Evolutionary conservation across 2,113 vertebrate species (phyloP).

Genomic region (Origma solitaria): DNA sequence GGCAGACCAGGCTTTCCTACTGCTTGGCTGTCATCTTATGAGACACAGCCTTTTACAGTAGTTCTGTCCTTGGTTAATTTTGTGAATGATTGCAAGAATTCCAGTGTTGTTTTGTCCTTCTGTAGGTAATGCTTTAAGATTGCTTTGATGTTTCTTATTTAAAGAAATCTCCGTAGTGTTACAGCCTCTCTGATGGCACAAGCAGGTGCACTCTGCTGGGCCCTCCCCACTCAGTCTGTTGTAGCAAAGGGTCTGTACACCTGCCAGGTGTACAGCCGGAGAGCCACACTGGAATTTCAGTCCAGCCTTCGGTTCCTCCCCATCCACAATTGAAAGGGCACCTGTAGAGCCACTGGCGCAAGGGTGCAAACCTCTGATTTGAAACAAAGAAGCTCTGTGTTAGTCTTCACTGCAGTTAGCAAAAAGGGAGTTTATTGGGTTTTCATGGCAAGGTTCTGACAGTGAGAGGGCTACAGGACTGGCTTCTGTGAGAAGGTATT

Average conservation of each 20-base stretch:
- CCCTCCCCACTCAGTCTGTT: not conserved
- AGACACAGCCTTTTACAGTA: not conserved
- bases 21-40: not conserved
- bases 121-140: not conserved
- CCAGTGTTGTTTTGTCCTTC: not conserved
- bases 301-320: not conserved
- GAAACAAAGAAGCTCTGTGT: not conserved
- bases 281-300: not conserved
- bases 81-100: not conserved
- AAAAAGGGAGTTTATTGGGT: not conserved
- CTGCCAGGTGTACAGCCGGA: not conserved
- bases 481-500: not conserved
- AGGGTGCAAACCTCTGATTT: not conserved
- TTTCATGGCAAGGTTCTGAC: not conserved
- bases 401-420: not conserved
- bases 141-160: not conserved
- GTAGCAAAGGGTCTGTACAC: rapidly evolving
- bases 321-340: not conserved
- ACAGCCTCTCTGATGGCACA: not conserved
- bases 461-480: not conserved
- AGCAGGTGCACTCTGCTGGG: not conserved
- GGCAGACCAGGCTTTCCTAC: not conserved
- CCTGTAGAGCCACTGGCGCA: not conserved
- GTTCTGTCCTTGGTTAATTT: not conserved
- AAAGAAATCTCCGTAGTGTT: not conserved